Evolutionary conservation across 2,113 vertebrate species (phyloP), one percentile per base, ranked within the genome.

Genomic region (Nansenia antarctica): DNA sequence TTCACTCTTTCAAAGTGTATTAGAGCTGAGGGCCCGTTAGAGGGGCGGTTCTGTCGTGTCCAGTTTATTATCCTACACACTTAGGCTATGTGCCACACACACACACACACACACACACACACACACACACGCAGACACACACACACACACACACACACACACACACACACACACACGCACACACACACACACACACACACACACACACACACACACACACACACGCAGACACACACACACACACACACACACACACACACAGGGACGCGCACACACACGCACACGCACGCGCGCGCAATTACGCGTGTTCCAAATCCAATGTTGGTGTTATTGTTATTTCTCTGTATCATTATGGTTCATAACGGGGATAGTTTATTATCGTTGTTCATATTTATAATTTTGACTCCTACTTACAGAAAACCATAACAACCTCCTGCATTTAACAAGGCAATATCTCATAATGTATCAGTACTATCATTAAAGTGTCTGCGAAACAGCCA

Each of bases 1-100:
- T 89, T 86, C 74, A 86, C 81, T 82, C 82, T 89, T 91, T 91
- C 82, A 86, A 78, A 87, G 76, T 79, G 77, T 66, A 84, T 88
- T 84, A 82, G 59, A 72, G 55, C 53, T 70, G 64, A 66, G 8
- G 58, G 47, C 49, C 70, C 5, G 39, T 70, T 74, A 67, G 69
- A 76, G 39, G 79, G 81, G 76, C 20, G 71, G 70, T 63, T 52
- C 27, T 29, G 45, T 62, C 20, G 4, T 62, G 57, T 54, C 64
- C 61, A 32, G 20, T 69, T 57, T 70, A 34, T 80, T 78, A 67
- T 62, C 52, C 55, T 7, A 74, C 61, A 57, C 57, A 55, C 67
- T 34, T 31, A 15, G 54, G 12, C 29, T 37, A 15, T 24, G 22
- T 4, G 39, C 29, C 35, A 35, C 32, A 35, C 12, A 15, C 47